A percentile compares a stretch with the other conserved stretches of the same genome.
Evolutionary conservation across 2,888 invertebrate species (phyloP).

Genomic region (Ormyrus rosae): DNA sequence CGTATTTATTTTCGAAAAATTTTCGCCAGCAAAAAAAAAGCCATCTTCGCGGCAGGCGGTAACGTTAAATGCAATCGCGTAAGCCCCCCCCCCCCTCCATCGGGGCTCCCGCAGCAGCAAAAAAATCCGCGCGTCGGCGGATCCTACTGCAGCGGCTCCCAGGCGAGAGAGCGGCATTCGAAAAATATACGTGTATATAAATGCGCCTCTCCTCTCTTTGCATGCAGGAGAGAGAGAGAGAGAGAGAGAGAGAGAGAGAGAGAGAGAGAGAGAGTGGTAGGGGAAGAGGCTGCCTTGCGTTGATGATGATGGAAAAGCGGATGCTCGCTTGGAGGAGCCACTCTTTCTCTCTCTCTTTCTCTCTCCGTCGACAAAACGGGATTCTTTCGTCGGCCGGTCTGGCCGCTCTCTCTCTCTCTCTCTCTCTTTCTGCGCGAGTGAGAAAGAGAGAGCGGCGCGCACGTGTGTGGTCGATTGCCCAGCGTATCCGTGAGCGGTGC

Average conservation of each 20-base stretch:
- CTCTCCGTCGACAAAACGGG: conserved; percentile 68
- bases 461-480: conserved; percentile 70
- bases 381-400: conserved; percentile 73
- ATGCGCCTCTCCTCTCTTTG: too few species aligned
- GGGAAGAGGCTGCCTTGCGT: conserved; percentile 32
- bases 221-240: not conserved
- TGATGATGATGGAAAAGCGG: conserved; percentile 52
- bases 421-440: conserved; percentile 48
- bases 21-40: too few species aligned
- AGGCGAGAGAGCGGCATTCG: not conserved
- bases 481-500: conserved; percentile 65
- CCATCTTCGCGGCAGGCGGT: too few species aligned
- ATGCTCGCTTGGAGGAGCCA: conserved; percentile 41
- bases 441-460: conserved; percentile 31
- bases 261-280: conserved; percentile 3
- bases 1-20: too few species aligned
- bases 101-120: not conserved
- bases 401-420: conserved; percentile 66
- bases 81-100: too few species aligned
- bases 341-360: conserved; percentile 55
- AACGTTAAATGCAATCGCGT: too few species aligned
- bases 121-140: conserved; percentile 10
- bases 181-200: too few species aligned
- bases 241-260: not conserved
- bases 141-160: not conserved